Evolutionary conservation across 2,113 vertebrate genomes (phyloP), one percentile per base, ranked within the genome.

Genomic region (Oreochromis aureus): DNA sequence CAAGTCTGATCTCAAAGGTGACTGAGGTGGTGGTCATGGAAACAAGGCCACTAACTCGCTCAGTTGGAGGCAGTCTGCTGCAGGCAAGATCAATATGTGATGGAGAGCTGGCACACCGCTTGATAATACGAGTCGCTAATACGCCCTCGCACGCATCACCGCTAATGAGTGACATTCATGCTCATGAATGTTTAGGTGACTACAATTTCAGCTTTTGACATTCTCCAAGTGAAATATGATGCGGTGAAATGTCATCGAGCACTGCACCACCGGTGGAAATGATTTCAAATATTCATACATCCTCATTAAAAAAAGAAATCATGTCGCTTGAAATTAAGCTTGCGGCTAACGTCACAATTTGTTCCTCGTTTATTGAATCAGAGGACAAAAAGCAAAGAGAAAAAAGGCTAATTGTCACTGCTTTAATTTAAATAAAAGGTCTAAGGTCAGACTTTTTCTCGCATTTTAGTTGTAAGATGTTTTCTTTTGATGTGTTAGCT

Each of bases 21-120:
- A 92, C 90, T 76, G 76, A 82, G 91, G 87, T 48, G 89, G 95
- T 94, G 92, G 95, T 93, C 93, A 95, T 95, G 94, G 92, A 92
- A 94, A 94, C 94, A 59, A 69, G 92, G 92, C 89, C 81, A 88
- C 87, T 86, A 81, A 76, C 80, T 85, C 6, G 19, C 58, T 66
- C 81, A 32, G 86, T 83, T 80, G 32, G 90, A 87, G 88, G 93
- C 89, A 76, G 39, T 87, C 87, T 56, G 85, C 87, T 19, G 87
- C 80, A 81, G 92, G 89, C 66, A 3, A 61, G 90, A 90, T 94
- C 90, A 83, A 92, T 92, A 82, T 9, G 84, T 36, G 83, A 81
- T 34, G 83, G 88, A 73, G 69, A 82, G 85, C 5, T 30, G 63
- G 66, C 78, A 4, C 55, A 5, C 24, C 0, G 15, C 44, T 8